Evolutionary conservation across 2,888 invertebrate genomes (phyloP).

Genomic region (Taphrorychus bicolor): DNA sequence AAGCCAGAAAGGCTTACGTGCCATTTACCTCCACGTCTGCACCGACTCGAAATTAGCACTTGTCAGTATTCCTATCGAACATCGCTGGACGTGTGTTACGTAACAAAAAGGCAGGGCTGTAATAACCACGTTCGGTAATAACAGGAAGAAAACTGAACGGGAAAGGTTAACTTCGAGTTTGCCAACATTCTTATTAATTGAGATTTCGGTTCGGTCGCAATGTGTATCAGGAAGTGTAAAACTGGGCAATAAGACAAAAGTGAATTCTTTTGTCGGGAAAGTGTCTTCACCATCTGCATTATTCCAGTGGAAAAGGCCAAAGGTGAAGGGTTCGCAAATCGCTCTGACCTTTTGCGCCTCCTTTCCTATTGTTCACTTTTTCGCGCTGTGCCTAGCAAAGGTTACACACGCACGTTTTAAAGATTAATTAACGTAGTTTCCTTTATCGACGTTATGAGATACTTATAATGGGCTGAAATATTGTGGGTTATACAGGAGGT

Average conservation of each 20-base stretch:
- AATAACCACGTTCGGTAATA: constrained; percentile 34
- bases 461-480: no score
- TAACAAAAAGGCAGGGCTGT: constrained; percentile 20
- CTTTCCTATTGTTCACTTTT: neutral
- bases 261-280: neutral
- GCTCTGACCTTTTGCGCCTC: neutral
- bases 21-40: constrained; percentile 29
- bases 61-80: constrained; percentile 1
- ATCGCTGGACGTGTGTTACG: neutral
- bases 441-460: no score
- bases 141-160: constrained; percentile 22
- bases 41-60: constrained; percentile 20
- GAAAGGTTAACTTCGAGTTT: constrained; percentile 36
- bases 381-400: neutral
- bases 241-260: neutral
- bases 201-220: neutral
- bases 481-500: no score
- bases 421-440: no score
- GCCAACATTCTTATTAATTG: neutral
- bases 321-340: neutral
- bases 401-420: neutral
- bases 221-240: neutral
- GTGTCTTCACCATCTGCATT: neutral
- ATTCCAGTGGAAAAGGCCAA: neutral
- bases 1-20: constrained; percentile 17